phyloP scores from a whole-genome alignment of 2,888 invertebrate species.

The Euplexia lucipara region DNA sequence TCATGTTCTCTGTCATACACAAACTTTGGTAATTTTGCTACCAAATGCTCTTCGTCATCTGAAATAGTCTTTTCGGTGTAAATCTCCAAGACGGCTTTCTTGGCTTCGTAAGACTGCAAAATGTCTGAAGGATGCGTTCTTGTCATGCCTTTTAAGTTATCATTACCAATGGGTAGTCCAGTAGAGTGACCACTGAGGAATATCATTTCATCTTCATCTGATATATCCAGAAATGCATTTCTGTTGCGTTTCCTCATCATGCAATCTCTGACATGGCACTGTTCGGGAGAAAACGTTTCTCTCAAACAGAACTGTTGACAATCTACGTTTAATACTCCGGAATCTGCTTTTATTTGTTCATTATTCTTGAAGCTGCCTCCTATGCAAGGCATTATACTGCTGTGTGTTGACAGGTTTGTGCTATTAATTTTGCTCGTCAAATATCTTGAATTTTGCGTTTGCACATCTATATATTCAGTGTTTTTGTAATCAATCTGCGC shows the following conservation, averaged over 20 bases:
- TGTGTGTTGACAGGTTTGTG: slow-evolving; percentile 62
- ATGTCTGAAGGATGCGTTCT: slow-evolving; percentile 69
- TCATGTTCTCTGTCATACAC: slow-evolving; percentile 73
- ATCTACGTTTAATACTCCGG: slow-evolving; percentile 35
- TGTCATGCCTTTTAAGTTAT: slow-evolving; percentile 14
- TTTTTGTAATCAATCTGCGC: slow-evolving; percentile 60
- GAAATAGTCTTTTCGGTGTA: slow-evolving; percentile 77
- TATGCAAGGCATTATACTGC: slow-evolving; percentile 41
- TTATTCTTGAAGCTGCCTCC: slow-evolving; percentile 1
- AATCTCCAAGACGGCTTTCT: slow-evolving; percentile 84
- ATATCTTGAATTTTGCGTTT: slow-evolving; percentile 73
- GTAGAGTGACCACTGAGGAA: slow-evolving; percentile 50
- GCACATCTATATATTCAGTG: slow-evolving; percentile 68
- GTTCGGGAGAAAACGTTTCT: slow-evolving; percentile 28
- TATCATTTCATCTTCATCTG: slow-evolving; percentile 70
- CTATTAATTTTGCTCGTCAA: slow-evolving; percentile 58
- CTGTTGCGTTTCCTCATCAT: slow-evolving; percentile 62
- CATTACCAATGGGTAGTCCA: slow-evolving; percentile 7
- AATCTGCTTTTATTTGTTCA: slow-evolving; percentile 17
- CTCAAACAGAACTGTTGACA: slow-evolving; percentile 9
- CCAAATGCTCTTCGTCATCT: slow-evolving; percentile 69
- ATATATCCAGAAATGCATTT: slow-evolving; percentile 64
- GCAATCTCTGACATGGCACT: slow-evolving; percentile 44
- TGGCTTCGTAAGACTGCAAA: slow-evolving; percentile 81
- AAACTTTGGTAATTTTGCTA: slow-evolving; percentile 82